A percentile compares a stretch with the other conserved stretches of the same genome.
Evolutionary conservation across 2,113 vertebrate genomes (phyloP).

Genomic region (Alouatta palliata): DNA sequence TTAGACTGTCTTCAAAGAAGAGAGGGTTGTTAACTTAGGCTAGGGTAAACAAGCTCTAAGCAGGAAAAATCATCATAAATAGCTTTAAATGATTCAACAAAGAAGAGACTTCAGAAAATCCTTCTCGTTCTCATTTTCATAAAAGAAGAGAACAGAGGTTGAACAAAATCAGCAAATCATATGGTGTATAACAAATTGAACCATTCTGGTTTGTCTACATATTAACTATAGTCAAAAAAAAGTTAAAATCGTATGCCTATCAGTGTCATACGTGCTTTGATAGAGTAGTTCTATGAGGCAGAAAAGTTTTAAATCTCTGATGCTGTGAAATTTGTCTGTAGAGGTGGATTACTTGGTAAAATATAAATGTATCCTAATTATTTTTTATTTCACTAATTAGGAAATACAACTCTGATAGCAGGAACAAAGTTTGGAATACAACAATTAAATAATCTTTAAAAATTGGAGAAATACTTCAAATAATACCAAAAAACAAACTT

Average conservation of each 20-base stretch:
- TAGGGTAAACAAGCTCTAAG: not conserved
- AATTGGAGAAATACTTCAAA: not conserved
- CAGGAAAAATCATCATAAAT: not conserved
- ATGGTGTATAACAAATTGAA: not conserved
- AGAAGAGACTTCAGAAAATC: not conserved
- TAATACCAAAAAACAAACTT: not conserved
- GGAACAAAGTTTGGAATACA: not conserved
- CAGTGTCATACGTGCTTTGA: not conserved
- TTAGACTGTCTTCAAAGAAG: slow-evolving; percentile 33
- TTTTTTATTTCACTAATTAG: not conserved
- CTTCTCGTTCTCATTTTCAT: not conserved
- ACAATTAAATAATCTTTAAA: not conserved
- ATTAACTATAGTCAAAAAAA: not conserved
- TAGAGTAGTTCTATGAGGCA: not conserved
- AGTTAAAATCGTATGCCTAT: not conserved
- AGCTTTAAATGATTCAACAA: not conserved
- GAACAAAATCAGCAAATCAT: not conserved
- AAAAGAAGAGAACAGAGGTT: not conserved
- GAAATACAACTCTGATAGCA: not conserved
- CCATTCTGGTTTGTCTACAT: not conserved
- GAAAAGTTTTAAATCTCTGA: not conserved
- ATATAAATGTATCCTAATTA: not conserved
- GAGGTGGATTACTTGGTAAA: not conserved
- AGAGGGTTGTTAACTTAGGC: slow-evolving; percentile 48
- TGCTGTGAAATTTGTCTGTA: not conserved